Percentiles rank a stretch among this genome's conserved stretches.
Conservation (phyloP, 2,113 vertebrate genomes). For the Pogonocichla stellata region DNA sequence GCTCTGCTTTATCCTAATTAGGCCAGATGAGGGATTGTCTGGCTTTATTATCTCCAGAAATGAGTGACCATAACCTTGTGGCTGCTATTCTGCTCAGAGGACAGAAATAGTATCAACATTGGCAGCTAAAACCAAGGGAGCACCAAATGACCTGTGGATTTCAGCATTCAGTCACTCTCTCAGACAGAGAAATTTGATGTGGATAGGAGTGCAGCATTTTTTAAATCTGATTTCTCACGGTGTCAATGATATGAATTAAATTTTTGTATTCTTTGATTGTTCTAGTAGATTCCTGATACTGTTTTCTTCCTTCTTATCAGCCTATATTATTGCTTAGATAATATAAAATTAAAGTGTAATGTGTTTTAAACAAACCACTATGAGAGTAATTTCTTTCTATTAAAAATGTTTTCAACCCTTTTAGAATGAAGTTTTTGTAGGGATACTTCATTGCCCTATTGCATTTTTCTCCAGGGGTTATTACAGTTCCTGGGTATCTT, state of each 20-base stretch:
- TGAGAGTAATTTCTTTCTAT: neutral
- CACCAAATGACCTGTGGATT: neutral
- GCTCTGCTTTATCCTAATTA: neutral
- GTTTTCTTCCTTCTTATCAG: neutral
- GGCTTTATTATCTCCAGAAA: slow-evolving; percentile 6
- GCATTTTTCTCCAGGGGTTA: neutral
- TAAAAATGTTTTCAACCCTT: neutral
- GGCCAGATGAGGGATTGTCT: neutral
- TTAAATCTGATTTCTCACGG: neutral
- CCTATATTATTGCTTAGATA: neutral
- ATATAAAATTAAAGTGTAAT: neutral
- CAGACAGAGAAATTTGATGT: neutral
- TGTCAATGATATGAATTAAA: neutral
- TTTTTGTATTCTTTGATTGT: neutral
- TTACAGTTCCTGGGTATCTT: neutral
- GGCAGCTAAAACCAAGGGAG: neutral
- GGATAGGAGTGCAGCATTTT: neutral
- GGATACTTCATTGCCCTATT: neutral
- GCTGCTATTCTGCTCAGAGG: neutral
- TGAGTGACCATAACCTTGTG: neutral
- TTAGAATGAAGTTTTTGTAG: neutral
- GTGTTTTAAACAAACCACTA: neutral
- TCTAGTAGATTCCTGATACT: neutral
- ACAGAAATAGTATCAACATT: neutral
- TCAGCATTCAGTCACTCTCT: neutral